These are phyloP conservation scores for Pammene aurita DNA, from an alignment of 2,888 invertebrate species.

Conservation along the genomic window DNA sequence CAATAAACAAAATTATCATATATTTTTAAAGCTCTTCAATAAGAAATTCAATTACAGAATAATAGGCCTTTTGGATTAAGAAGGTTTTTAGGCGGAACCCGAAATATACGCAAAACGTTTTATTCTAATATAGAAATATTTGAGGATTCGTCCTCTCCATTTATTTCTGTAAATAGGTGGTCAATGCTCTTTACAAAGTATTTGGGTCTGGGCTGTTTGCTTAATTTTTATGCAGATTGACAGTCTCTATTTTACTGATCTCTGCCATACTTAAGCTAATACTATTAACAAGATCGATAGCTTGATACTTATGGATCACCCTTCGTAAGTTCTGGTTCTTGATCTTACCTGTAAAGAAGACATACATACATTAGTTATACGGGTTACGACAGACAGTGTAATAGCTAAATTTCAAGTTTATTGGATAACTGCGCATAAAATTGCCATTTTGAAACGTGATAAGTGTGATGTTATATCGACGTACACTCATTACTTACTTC, in stretches of 20 bases:
- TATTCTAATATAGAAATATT: no score
- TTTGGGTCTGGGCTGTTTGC: no score
- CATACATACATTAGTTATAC: constrained; percentile 3
- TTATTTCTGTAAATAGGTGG: no score
- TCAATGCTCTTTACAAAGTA: no score
- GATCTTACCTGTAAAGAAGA: constrained; percentile 34
- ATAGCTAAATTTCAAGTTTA: constrained; percentile 3
- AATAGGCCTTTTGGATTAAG: no score
- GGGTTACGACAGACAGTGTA: constrained; percentile 19
- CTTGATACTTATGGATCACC: constrained; percentile 9
- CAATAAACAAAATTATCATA: no score
- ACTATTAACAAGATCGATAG: constrained; percentile 7
- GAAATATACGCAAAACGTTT: no score
- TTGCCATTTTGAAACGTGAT: constrained; percentile 9
- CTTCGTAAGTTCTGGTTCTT: constrained; percentile 8
- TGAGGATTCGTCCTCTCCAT: no score
- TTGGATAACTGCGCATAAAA: constrained; percentile 5
- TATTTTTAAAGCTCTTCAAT: no score
- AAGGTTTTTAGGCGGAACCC: no score
- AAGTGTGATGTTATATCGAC: constrained; percentile 3
- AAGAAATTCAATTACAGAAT: no score
- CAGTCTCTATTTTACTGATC: background rate
- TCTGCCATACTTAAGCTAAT: background rate
- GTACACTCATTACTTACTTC: background rate
- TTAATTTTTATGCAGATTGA: no score